Base-by-base conservation (phyloP, 2,888 invertebrate species). In the Drosophila flavopinicola region DNA sequence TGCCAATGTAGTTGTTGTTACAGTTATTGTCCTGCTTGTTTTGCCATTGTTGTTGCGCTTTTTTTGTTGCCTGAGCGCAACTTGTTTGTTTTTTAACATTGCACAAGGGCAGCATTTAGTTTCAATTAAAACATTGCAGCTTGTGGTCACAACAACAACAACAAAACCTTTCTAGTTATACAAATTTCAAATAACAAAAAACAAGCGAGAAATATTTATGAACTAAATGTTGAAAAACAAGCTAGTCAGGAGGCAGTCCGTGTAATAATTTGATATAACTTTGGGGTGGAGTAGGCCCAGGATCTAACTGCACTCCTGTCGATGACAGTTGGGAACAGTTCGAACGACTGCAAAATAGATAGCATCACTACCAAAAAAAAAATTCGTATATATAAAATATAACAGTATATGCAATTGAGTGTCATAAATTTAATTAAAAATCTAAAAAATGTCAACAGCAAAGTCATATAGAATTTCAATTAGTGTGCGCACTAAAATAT, bases 41-140 rank as follows among this genome's bases (percentile, higher is more conserved):
- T 42, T 45, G 42, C 24, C 23, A 51, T 49, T 47, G 42, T 41
- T 32, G n/a, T 13, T 25, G 35, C n/a, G n/a, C n/a, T 29, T 17
- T 30, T 45, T 33, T 20, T 35, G 39, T n/a, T n/a, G 5, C 30
- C 33, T 15, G 56, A 39, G 54, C 30, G 38, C 56, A 33, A 53
- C 79, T 70, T 82, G 83, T 75, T 78, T 63, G 58, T 71, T 72
- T 78, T 85, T 78, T 53, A 35, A 52, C 85, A 74, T 71, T 84
- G 69, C 87, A 87, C 83, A 67, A 66, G 84, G 79, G 86, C 74
- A 66, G 74, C 87, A 87, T 83, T 83, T 83, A 83, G 86, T 83
- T 83, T 85, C 83, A 83, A 83, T 83, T 87, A 85, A 83, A 78
- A 83, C 86, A 87, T 80, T 80, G 85, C 80, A 87, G 78, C 82